These are phyloP conservation scores for Syngnathus acus DNA, from an alignment of 2,797 vertebrate species.

Conservation along the genomic window DNA sequence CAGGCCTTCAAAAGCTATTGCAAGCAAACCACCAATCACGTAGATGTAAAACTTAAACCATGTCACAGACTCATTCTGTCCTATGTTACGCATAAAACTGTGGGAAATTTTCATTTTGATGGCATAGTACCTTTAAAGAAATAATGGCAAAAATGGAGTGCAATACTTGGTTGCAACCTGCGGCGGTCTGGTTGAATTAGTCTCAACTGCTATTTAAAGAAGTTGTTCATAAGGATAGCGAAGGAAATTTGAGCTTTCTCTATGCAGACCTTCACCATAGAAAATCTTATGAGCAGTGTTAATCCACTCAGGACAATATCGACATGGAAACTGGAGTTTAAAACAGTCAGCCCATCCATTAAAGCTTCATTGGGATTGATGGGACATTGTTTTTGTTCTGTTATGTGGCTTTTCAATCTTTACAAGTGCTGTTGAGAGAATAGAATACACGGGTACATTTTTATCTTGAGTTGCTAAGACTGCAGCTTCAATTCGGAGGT, in stretches of 20 bases:
- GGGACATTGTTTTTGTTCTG: background rate
- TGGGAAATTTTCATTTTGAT: too few relatives aligned
- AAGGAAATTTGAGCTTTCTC: background rate
- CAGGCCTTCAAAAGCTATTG: too few relatives aligned
- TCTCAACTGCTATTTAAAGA: background rate
- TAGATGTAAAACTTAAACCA: too few relatives aligned
- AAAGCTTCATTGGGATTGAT: background rate
- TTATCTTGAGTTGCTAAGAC: too few relatives aligned
- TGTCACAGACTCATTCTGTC: too few relatives aligned
- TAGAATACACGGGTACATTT: too few relatives aligned
- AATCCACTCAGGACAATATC: background rate
- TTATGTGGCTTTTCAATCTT: too few relatives aligned
- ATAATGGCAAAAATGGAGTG: background rate
- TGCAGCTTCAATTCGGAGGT: too few relatives aligned
- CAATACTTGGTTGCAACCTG: background rate
- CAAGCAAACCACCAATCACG: too few relatives aligned
- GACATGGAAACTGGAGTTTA: background rate
- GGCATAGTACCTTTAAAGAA: background rate
- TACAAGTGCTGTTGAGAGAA: too few relatives aligned
- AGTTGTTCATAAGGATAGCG: background rate
- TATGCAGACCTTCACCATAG: background rate
- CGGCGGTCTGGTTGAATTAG: background rate
- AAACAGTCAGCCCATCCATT: background rate
- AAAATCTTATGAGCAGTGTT: background rate
- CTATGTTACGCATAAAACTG: too few relatives aligned